These are phyloP conservation scores for Metellina segmentata DNA, from an alignment of 2,888 invertebrate genomes.

Conservation along the genomic window DNA sequence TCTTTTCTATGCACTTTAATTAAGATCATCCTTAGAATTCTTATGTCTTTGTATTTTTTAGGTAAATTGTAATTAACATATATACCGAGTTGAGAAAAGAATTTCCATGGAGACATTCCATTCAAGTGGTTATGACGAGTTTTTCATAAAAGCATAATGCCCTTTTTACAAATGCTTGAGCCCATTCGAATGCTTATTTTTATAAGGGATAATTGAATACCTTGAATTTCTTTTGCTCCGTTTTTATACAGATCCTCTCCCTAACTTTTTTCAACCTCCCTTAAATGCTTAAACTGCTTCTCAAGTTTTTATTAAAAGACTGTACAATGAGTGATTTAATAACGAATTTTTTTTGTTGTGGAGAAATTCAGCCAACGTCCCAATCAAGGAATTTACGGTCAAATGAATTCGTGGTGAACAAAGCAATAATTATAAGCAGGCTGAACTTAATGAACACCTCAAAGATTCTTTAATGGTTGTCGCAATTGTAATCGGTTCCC, in stretches of 20 bases:
- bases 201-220: neutral
- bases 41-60: neutral
- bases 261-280: neutral
- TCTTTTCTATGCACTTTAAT: neutral
- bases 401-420: neutral
- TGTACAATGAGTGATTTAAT: neutral
- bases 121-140: neutral
- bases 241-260: neutral
- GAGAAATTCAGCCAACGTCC: neutral
- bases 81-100: neutral
- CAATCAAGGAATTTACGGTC: neutral
- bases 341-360: neutral
- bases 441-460: neutral
- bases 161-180: neutral
- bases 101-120: neutral
- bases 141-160: neutral
- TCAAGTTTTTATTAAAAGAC: neutral
- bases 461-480: neutral
- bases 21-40: neutral
- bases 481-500: neutral
- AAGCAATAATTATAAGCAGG: neutral
- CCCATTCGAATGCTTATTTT: neutral
- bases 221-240: neutral
- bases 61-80: slow-evolving; percentile 9
- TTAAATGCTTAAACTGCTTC: neutral